phyloP scores from a whole-genome alignment of 2,797 vertebrate genomes.

The Schizopygopsis pylzovi region DNA sequence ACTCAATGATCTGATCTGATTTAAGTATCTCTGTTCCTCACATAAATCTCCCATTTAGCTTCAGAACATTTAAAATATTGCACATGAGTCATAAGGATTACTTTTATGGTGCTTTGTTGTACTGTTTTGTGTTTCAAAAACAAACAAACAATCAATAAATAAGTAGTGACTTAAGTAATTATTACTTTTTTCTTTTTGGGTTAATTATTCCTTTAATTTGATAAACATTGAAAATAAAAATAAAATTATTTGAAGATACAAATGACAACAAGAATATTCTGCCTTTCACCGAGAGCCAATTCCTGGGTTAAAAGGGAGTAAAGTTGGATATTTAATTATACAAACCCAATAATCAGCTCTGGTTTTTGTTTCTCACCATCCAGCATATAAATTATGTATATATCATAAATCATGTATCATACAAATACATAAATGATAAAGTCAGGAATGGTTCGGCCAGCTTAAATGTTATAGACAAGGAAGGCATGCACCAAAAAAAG shows the following conservation, averaged over 20 bases:
- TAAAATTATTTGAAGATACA: background rate
- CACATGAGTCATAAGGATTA: background rate
- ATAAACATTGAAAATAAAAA: background rate
- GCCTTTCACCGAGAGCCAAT: background rate
- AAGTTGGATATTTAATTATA: background rate
- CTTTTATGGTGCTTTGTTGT: background rate
- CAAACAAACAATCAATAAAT: background rate
- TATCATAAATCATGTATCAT: background rate
- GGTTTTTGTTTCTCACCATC: background rate
- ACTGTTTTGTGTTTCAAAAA: background rate
- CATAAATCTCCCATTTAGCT: background rate
- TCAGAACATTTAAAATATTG: background rate
- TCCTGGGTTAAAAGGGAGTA: background rate
- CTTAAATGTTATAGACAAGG: background rate
- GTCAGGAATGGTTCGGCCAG: background rate
- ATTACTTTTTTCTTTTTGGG: background rate
- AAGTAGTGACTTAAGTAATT: background rate
- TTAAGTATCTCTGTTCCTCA: background rate
- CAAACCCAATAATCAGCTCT: background rate
- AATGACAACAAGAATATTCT: background rate
- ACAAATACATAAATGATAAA: background rate
- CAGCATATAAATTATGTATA: background rate
- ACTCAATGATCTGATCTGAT: background rate
- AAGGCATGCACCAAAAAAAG: no score
- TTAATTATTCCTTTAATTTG: background rate